phyloP scores from a whole-genome alignment of 2,888 invertebrate species.

The Eristalis intricaria region DNA sequence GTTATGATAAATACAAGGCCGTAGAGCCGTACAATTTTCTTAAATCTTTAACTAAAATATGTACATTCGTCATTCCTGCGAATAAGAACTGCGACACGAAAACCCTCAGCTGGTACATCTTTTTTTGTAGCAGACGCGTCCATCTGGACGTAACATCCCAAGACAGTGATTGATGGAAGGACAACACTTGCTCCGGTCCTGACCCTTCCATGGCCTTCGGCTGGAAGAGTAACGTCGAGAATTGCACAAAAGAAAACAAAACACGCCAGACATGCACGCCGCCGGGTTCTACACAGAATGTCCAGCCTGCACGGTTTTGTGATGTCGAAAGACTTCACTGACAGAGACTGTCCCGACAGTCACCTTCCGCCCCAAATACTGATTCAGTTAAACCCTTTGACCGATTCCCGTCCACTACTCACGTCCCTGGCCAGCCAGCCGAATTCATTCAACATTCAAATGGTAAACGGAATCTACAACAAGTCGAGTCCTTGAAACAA shows the following conservation, averaged over 20 bases:
- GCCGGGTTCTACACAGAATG: background rate
- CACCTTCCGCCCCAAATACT: background rate
- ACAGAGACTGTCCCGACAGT: background rate
- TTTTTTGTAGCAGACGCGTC: background rate
- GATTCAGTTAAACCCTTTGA: background rate
- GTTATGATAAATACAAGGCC: too few species aligned
- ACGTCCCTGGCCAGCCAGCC: background rate
- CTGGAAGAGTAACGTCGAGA: background rate
- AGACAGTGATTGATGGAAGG: background rate
- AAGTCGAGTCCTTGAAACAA: background rate
- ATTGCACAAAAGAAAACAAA: background rate
- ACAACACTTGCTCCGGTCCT: background rate
- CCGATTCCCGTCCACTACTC: background rate
- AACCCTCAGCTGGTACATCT: background rate
- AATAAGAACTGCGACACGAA: background rate
- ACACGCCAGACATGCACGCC: background rate
- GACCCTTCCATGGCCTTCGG: background rate
- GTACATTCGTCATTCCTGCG: background rate
- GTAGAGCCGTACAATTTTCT: too few species aligned
- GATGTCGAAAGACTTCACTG: background rate
- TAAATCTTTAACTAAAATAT: too few species aligned
- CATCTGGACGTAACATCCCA: background rate
- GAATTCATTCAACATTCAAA: background rate
- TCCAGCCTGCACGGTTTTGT: background rate
- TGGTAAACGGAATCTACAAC: background rate